Conservation (phyloP, 2,888 invertebrate genomes). For the Isoperla grammatica region DNA sequence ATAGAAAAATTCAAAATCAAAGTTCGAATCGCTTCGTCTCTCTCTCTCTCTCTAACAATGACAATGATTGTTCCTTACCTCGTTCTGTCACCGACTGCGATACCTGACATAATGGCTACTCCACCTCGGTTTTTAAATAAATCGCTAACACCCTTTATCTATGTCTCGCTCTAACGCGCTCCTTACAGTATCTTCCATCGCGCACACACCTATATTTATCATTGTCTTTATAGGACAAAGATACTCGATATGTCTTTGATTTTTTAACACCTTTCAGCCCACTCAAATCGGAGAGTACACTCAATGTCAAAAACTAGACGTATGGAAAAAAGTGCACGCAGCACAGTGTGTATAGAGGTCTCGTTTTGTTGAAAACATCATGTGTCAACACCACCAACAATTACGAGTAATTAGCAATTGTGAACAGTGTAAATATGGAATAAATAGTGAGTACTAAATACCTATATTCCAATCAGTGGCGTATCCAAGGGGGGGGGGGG, state of each 20-base stretch:
- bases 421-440: no score
- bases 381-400: no score
- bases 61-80: neutral
- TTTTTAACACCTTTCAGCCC: neutral
- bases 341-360: no score
- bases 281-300: neutral
- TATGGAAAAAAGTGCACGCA: no score
- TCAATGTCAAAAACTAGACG: no score
- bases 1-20: slow-evolving; percentile 5
- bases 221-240: slow-evolving; percentile 6
- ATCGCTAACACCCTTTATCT: slow-evolving; percentile 1
- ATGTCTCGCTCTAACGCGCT: neutral
- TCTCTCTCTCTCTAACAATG: slow-evolving; percentile 1
- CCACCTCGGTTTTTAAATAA: neutral
- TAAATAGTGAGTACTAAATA: no score
- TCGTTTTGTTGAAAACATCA: no score
- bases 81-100: no score
- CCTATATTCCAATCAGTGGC: no score
- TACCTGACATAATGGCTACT: no score
- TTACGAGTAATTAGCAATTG: no score
- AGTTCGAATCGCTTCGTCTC: neutral
- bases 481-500: no score
- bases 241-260: slow-evolving; percentile 5
- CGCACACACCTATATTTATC: slow-evolving; percentile 6
- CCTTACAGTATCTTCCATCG: neutral